These are phyloP conservation scores for Clupea harengus DNA, from an alignment of 2,113 vertebrate genomes.

Conservation along the genomic window DNA sequence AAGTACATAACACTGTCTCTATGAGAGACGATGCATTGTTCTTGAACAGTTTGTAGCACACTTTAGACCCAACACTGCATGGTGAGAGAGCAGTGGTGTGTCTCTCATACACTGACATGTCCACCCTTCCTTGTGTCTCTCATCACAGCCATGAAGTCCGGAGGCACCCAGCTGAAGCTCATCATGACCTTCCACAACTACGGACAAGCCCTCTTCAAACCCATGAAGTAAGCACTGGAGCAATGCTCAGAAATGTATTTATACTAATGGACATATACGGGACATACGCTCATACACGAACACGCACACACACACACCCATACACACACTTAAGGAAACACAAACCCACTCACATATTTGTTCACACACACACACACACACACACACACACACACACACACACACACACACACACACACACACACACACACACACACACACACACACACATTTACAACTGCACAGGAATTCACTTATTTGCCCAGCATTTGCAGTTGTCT, in stretches of 20 bases:
- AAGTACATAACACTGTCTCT: neutral
- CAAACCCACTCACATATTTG: too few relatives aligned
- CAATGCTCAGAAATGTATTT: conserved; percentile 8
- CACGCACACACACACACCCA: neutral
- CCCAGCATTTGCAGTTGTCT: neutral
- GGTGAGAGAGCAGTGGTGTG: too few relatives aligned
- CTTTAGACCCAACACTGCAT: too few relatives aligned
- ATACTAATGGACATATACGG: neutral
- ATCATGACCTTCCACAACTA: conserved; percentile 99
- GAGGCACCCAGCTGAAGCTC: conserved; percentile 95
- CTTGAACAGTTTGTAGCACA: neutral
- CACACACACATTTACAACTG: neutral
- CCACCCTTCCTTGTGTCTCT: conserved; percentile 21
- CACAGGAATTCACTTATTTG: neutral
- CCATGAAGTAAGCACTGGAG: conserved; percentile 91
- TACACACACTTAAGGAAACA: neutral
- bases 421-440: neutral
- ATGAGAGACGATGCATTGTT: neutral
- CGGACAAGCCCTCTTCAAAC: conserved; percentile 84
- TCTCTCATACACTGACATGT: too few relatives aligned
- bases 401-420: neutral
- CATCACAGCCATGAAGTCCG: conserved; percentile 92
- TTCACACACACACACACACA: neutral
- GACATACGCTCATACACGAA: neutral
- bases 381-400: neutral